Conservation (phyloP, 2,888 invertebrate genomes). For the Phaedon cochleariae region DNA sequence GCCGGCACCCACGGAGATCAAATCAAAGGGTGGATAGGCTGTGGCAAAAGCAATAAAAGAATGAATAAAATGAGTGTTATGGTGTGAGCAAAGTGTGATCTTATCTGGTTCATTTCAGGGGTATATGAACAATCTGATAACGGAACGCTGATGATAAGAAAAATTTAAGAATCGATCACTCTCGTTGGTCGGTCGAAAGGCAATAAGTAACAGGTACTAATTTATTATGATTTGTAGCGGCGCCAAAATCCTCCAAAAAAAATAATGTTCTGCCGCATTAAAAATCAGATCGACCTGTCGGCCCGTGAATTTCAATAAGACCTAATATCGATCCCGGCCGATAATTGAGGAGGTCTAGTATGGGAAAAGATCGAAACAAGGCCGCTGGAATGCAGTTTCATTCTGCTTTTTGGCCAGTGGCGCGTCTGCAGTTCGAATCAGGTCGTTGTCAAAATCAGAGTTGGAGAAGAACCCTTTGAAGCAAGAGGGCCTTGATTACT, state of each 20-base stretch:
- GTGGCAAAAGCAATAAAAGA: no score
- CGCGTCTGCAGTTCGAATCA: no score
- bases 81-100: no score
- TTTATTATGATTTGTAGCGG: conserved; percentile 27
- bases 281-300: conserved; percentile 33
- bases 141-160: neutral
- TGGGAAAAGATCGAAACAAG: conserved; percentile 42
- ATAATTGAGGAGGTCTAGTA: conserved; percentile 40
- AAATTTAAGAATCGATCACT: neutral
- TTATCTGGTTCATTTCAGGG: no score
- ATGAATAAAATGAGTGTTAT: no score
- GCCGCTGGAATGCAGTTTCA: conserved; percentile 41
- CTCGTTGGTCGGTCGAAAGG: neutral
- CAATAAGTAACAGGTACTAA: conserved; percentile 10
- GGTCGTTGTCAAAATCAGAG: neutral
- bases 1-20: no score
- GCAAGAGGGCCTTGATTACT: no score
- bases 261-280: conserved; percentile 33
- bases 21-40: no score
- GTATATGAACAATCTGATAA: no score
- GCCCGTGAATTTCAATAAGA: conserved; percentile 44
- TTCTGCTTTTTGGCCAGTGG: conserved; percentile 38
- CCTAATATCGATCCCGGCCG: conserved; percentile 42
- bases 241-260: conserved; percentile 39
- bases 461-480: no score